Evolutionary conservation across 2,113 vertebrate species (phyloP).

Genomic region (Crotalus helleri): DNA sequence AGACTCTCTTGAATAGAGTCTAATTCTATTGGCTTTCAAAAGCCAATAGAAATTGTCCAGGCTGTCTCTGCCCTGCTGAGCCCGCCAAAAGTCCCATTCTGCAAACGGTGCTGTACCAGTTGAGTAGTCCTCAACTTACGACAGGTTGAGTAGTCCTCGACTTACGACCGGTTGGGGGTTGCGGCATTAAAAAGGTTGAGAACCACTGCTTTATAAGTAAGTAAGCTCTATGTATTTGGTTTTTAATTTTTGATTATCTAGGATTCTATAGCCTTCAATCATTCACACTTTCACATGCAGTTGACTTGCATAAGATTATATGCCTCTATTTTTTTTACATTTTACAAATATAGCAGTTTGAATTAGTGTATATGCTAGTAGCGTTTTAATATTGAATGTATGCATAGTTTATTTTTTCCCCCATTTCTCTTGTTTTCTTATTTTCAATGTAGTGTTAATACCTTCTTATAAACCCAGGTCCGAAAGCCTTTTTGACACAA

Average conservation of each 20-base stretch:
- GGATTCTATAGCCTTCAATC: not conserved
- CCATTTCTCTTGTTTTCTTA: not conserved
- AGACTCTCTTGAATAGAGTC: too few species aligned
- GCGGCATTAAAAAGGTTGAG: too few species aligned
- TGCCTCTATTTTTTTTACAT: not conserved
- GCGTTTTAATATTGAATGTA: not conserved
- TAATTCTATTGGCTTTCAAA: too few species aligned
- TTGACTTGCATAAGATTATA: not conserved
- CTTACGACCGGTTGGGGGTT: too few species aligned
- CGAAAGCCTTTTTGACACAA: not conserved
- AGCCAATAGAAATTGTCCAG: too few species aligned
- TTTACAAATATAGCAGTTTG: not conserved
- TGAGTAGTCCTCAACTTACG: too few species aligned
- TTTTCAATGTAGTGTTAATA: not conserved
- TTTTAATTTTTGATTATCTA: not conserved
- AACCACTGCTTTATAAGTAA: not conserved
- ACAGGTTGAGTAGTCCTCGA: too few species aligned
- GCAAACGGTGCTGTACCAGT: too few species aligned
- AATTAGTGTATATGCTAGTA: not conserved
- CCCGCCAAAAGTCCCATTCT: too few species aligned
- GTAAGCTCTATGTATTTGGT: not conserved
- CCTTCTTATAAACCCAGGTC: not conserved
- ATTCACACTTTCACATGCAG: not conserved
- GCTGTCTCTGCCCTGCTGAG: too few species aligned
- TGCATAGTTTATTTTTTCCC: not conserved